Percentiles rank a stretch among this genome's conserved stretches.
Evolutionary conservation across 2,113 vertebrate genomes (phyloP).

Genomic region (Dromas ardeola): DNA sequence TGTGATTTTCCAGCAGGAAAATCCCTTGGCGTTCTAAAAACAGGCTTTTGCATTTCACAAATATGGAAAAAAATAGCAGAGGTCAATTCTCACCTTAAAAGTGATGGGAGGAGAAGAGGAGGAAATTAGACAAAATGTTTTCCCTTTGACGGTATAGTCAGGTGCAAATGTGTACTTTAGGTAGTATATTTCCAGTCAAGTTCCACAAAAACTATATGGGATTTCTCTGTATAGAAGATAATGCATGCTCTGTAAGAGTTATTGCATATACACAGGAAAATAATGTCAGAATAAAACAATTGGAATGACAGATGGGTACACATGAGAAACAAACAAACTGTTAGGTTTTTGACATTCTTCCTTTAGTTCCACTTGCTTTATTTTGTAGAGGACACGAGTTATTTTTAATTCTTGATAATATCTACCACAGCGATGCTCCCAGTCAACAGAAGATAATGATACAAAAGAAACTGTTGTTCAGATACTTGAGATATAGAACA

Average conservation of each 20-base stretch:
- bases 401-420: neutral
- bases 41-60: neutral
- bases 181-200: neutral
- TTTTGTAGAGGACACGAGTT: neutral
- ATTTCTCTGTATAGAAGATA: neutral
- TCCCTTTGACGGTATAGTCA: neutral
- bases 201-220: neutral
- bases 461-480: neutral
- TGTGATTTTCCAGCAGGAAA: neutral
- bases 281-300: neutral
- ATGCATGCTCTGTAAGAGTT: neutral
- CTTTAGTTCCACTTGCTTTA: neutral
- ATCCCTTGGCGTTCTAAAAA: neutral
- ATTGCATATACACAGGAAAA: neutral
- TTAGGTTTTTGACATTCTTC: neutral
- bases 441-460: neutral
- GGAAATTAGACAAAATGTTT: neutral
- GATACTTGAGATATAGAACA: neutral
- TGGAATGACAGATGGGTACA: neutral
- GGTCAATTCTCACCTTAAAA: neutral
- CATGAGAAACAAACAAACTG: neutral
- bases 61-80: neutral
- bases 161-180: neutral
- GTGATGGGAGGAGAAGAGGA: neutral
- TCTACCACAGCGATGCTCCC: neutral